Evolutionary conservation across 2,113 vertebrate species (phyloP).

Genomic region (Okapia johnstoni): DNA sequence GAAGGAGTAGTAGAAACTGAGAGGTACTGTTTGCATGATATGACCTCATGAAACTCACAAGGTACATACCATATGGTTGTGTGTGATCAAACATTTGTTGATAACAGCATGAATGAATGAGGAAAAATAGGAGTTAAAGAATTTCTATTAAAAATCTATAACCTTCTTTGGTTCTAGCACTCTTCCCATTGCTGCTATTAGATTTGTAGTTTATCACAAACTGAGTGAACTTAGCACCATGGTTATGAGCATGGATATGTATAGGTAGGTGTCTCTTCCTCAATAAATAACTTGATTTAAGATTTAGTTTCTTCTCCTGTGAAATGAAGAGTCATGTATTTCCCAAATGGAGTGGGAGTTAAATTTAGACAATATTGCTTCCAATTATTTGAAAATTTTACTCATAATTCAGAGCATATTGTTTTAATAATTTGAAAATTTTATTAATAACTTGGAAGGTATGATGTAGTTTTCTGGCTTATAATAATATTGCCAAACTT

Average conservation of each 20-base stretch:
- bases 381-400: background rate
- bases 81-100: background rate
- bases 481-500: background rate
- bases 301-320: background rate
- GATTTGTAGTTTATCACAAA: background rate
- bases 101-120: background rate
- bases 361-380: background rate
- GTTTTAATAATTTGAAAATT: background rate
- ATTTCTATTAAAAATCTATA: background rate
- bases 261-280: background rate
- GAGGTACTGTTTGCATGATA: background rate
- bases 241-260: background rate
- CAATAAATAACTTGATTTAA: background rate
- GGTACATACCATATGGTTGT: rapidly evolving
- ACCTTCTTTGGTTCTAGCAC: background rate
- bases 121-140: background rate
- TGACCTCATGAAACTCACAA: background rate
- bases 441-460: background rate
- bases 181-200: background rate
- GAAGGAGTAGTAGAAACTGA: background rate
- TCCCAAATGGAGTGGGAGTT: background rate
- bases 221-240: background rate
- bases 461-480: background rate
- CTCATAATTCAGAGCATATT: background rate
- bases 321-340: background rate